A percentile compares a stretch with the other conserved stretches of the same genome.
Conservation (phyloP, 2,888 invertebrate species). For the Eucera pruinosa region DNA sequence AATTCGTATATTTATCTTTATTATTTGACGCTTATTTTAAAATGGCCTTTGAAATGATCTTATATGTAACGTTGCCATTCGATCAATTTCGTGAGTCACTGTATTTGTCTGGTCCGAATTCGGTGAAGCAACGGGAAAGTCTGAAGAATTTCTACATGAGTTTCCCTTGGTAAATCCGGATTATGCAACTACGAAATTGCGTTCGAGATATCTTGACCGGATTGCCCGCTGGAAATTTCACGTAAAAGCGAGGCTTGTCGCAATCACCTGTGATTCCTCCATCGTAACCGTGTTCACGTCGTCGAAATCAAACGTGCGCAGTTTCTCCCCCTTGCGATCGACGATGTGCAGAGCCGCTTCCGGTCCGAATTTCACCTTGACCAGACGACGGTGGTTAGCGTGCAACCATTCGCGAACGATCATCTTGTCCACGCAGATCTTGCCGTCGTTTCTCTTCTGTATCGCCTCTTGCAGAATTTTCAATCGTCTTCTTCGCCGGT, state of each 20-base stretch:
- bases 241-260: conserved; percentile 19
- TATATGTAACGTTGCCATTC: too few relatives aligned
- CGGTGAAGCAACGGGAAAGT: not conserved
- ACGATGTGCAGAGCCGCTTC: conserved; percentile 94
- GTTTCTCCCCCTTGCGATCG: conserved; percentile 95
- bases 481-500: conserved; percentile 91
- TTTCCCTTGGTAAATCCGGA: not conserved
- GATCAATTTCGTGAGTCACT: too few relatives aligned
- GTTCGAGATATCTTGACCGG: conserved; percentile 12
- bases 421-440: conserved; percentile 95
- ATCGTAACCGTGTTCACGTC: conserved; percentile 92
- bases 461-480: conserved; percentile 93
- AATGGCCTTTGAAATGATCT: too few relatives aligned
- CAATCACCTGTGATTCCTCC: conserved; percentile 92
- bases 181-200: conserved; percentile 14
- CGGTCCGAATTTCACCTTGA: conserved; percentile 95
- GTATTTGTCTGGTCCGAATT: not conserved
- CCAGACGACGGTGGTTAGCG: conserved; percentile 94
- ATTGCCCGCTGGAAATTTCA: conserved; percentile 33
- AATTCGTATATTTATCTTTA: too few relatives aligned
- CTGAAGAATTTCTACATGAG: conserved; percentile 9
- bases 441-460: conserved; percentile 86
- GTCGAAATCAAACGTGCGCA: conserved; percentile 92
- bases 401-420: conserved; percentile 97
- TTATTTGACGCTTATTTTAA: too few relatives aligned